These are phyloP conservation scores for Oeneis ivallda DNA, from an alignment of 2,888 invertebrate species.

Conservation along the genomic window DNA sequence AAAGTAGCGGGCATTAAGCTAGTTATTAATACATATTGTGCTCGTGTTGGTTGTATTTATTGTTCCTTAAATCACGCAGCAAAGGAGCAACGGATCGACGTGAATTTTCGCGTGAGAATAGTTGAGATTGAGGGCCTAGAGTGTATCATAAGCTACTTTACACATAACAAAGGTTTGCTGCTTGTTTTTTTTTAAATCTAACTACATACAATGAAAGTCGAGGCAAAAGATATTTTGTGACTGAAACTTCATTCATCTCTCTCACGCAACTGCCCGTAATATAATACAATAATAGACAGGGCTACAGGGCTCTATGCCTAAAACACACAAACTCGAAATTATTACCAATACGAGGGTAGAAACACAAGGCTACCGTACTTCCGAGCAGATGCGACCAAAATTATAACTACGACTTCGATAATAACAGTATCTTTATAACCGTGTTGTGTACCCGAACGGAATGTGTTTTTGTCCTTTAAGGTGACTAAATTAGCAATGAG, in stretches of 20 bases:
- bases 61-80: no score
- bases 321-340: conserved; percentile 42
- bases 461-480: not conserved
- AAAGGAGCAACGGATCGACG: no score
- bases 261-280: conserved; percentile 33
- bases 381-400: conserved; percentile 44
- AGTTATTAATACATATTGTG: no score
- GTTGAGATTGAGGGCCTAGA: no score
- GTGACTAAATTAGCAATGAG: not conserved
- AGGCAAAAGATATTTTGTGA: no score
- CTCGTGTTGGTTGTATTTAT: no score
- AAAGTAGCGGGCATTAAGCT: not conserved
- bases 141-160: no score
- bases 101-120: no score
- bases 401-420: conserved; percentile 43
- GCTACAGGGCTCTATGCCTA: conserved; percentile 23
- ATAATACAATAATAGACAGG: conserved; percentile 33
- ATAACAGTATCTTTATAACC: conserved; percentile 46
- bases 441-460: conserved; percentile 19
- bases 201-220: no score
- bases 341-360: conserved; percentile 45
- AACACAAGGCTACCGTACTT: conserved; percentile 40
- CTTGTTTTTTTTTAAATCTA: no score
- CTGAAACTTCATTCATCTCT: conserved; percentile 24
- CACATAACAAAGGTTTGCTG: no score